These are phyloP conservation scores for Hylaea fasciaria DNA, from an alignment of 2,888 invertebrate genomes.

Conservation along the genomic window DNA sequence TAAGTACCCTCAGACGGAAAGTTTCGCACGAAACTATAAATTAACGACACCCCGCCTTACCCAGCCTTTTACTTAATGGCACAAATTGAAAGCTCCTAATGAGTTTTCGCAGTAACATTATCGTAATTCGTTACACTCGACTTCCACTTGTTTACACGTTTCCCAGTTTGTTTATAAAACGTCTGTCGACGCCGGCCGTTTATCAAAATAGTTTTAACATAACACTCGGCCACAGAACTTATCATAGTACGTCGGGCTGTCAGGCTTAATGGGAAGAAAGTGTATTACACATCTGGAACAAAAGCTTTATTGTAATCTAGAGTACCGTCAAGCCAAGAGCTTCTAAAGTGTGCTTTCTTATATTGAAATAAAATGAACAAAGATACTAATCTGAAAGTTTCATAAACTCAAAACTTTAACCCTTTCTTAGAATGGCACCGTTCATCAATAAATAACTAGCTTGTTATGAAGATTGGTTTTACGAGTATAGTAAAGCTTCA, in stretches of 20 bases:
- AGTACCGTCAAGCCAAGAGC: neutral
- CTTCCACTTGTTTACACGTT: conserved; percentile 28
- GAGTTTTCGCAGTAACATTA: conserved; percentile 38
- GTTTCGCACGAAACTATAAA: conserved; percentile 39
- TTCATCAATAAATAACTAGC: too few relatives aligned
- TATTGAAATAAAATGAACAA: too few relatives aligned
- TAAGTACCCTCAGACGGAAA: conserved; percentile 22
- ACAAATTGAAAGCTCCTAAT: conserved; percentile 43
- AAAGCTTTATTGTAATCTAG: conserved; percentile 12
- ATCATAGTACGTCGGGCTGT: neutral
- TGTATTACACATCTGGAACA: conserved; percentile 27
- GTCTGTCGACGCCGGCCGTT: conserved; percentile 25
- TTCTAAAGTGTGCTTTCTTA: too few relatives aligned
- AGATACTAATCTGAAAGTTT: too few relatives aligned
- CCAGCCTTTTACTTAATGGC: conserved; percentile 40
- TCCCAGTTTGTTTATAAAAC: conserved; percentile 24
- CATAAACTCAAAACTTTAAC: too few relatives aligned
- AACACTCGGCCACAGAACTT: conserved; percentile 19
- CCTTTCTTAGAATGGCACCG: too few relatives aligned
- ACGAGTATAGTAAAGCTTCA: too few relatives aligned
- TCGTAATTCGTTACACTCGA: conserved; percentile 40
- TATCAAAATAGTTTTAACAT: conserved; percentile 32
- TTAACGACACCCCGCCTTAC: conserved; percentile 44
- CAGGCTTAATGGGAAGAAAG: conserved; percentile 26
- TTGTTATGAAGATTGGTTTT: too few relatives aligned